Evolutionary conservation across 2,888 invertebrate genomes (phyloP).

Genomic region (Mylabris sibirica): DNA sequence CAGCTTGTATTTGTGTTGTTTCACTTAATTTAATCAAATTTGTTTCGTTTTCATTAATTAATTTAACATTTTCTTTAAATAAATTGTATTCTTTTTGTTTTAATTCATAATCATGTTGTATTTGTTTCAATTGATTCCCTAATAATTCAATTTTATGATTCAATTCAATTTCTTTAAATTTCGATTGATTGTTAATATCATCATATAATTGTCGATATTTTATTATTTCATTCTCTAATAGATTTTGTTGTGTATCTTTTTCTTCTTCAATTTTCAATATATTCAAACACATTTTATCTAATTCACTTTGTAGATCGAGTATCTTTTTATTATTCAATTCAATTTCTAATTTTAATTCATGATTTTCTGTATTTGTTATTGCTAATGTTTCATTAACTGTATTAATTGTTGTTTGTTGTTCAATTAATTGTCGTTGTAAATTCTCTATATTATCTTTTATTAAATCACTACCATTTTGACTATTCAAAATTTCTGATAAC

Average conservation of each 20-base stretch:
- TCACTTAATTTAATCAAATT: constrained; percentile 60
- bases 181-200: constrained; percentile 57
- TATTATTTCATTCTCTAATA: constrained; percentile 54
- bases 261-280: constrained; percentile 59
- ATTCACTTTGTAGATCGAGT: constrained; percentile 55
- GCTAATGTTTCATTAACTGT: constrained; percentile 64
- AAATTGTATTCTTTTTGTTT: constrained; percentile 60
- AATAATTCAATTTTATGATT: constrained; percentile 64
- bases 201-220: constrained; percentile 52
- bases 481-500: constrained; percentile 70
- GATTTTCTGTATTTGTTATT: constrained; percentile 66
- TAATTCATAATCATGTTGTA: constrained; percentile 56
- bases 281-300: constrained; percentile 58
- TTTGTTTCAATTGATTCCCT: constrained; percentile 55
- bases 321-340: constrained; percentile 57
- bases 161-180: constrained; percentile 63
- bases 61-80: constrained; percentile 63
- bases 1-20: constrained; percentile 67
- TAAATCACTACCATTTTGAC: constrained; percentile 70
- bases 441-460: constrained; percentile 72
- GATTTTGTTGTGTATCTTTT: constrained; percentile 56
- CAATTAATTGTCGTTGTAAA: constrained; percentile 70
- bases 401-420: constrained; percentile 68
- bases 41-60: constrained; percentile 56
- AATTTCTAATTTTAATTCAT: constrained; percentile 61